These are phyloP conservation scores for Lontra canadensis DNA, from an alignment of 2,113 vertebrate species.

Conservation along the genomic window DNA sequence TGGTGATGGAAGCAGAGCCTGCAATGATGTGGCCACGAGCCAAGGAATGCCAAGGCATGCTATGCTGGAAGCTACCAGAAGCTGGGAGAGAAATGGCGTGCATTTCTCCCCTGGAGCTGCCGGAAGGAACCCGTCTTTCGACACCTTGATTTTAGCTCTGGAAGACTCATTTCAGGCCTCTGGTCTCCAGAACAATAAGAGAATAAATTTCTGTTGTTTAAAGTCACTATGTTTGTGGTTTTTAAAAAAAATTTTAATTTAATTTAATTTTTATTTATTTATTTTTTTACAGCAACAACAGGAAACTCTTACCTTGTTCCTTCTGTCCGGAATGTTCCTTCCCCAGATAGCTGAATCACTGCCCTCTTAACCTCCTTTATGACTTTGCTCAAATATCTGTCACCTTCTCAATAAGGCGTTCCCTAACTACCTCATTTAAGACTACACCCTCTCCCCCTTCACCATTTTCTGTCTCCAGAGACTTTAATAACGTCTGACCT, in stretches of 20 bases:
- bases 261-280: not conserved
- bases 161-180: not conserved
- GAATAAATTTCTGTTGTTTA: not conserved
- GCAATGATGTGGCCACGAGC: not conserved
- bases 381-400: not conserved
- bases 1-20: not conserved
- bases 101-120: not conserved
- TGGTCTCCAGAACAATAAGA: not conserved
- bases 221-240: not conserved
- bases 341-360: not conserved
- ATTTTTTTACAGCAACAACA: not conserved
- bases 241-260: not conserved
- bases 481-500: not conserved
- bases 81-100: not conserved
- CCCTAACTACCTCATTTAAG: not conserved
- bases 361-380: not conserved
- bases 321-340: not conserved
- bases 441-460: not conserved
- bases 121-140: not conserved
- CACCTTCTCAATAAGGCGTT: not conserved
- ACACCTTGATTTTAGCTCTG: not conserved
- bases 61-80: not conserved
- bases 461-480: not conserved
- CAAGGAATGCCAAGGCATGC: not conserved
- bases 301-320: not conserved